Conservation (phyloP, 2,888 invertebrate species). For the Sarcophaga caerulescens region DNA sequence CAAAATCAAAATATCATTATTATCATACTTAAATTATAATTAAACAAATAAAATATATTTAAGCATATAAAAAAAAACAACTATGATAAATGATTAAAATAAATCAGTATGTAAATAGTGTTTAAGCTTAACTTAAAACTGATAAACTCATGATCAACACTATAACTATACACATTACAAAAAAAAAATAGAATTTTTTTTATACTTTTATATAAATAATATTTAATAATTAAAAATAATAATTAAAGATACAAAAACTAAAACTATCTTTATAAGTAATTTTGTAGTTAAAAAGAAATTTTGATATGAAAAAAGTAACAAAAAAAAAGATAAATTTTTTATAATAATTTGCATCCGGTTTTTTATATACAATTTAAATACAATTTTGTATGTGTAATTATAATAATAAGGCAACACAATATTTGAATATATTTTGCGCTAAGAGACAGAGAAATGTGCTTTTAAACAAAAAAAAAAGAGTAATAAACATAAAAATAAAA, state of each 20-base stretch:
- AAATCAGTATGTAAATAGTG: constrained; percentile 61
- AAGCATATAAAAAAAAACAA: neutral
- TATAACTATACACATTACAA: constrained; percentile 36
- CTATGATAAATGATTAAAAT: constrained; percentile 19
- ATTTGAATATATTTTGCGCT: constrained; percentile 34
- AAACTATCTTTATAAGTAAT: constrained; percentile 46
- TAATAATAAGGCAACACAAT: neutral
- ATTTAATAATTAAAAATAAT: neutral
- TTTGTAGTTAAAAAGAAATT: constrained; percentile 45
- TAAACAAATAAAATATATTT: constrained; percentile 5
- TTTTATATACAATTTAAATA: constrained; percentile 40
- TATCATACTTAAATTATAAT: neutral
- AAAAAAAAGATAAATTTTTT: constrained; percentile 13
- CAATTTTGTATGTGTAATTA: constrained; percentile 39
- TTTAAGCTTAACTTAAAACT: constrained; percentile 62
- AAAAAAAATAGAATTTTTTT: constrained; percentile 68
- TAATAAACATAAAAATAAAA: constrained; percentile 12
- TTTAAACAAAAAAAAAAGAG: constrained; percentile 46
- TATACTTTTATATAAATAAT: neutral
- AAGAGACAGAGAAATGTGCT: constrained; percentile 54
- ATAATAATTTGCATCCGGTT: constrained; percentile 51
- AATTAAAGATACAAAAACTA: constrained; percentile 22
- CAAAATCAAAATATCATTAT: constrained; percentile 22
- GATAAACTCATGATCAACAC: constrained; percentile 59
- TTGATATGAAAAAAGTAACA: neutral